Evolutionary conservation across 2,797 vertebrate genomes (phyloP).

Genomic region (Acestrorhynchus altus): DNA sequence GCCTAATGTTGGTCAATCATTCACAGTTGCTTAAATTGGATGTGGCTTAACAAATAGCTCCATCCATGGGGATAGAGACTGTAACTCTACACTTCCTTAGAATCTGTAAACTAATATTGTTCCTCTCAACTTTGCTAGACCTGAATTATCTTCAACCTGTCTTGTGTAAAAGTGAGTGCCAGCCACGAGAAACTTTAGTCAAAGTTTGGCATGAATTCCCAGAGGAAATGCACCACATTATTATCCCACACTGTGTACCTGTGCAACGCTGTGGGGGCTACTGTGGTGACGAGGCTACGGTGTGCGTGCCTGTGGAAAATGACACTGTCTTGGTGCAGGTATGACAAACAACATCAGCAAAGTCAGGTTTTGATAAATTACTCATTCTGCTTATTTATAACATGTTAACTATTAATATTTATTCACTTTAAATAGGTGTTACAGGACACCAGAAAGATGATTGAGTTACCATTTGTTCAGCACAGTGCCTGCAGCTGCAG

Average conservation of each 20-base stretch:
- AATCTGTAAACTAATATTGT: not conserved
- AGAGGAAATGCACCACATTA: not conserved
- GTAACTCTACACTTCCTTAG: not conserved
- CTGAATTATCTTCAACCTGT: not conserved
- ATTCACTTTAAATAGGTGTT: not conserved
- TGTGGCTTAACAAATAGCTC: not conserved
- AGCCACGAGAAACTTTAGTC: slow-evolving; percentile 33
- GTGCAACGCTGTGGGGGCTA: slow-evolving; percentile 33
- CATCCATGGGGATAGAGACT: not conserved
- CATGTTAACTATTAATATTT: not conserved
- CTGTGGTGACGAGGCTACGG: not conserved
- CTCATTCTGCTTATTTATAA: not conserved
- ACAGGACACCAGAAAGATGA: not conserved
- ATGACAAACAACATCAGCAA: slow-evolving; percentile 4
- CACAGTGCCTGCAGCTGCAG: slow-evolving; percentile 19
- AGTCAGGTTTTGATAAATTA: not conserved
- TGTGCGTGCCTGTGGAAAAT: not conserved
- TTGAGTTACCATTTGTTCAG: slow-evolving; percentile 11
- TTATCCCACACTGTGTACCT: slow-evolving; percentile 11
- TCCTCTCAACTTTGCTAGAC: not conserved
- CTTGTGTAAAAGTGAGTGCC: not conserved
- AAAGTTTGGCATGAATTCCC: slow-evolving; percentile 26
- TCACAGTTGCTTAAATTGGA: not conserved
- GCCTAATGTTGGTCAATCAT: not conserved
- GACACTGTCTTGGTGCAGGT: slow-evolving; percentile 27